Evolutionary conservation across 2,888 invertebrate species (phyloP).

Genomic region (Megaustenia siamemsis): DNA sequence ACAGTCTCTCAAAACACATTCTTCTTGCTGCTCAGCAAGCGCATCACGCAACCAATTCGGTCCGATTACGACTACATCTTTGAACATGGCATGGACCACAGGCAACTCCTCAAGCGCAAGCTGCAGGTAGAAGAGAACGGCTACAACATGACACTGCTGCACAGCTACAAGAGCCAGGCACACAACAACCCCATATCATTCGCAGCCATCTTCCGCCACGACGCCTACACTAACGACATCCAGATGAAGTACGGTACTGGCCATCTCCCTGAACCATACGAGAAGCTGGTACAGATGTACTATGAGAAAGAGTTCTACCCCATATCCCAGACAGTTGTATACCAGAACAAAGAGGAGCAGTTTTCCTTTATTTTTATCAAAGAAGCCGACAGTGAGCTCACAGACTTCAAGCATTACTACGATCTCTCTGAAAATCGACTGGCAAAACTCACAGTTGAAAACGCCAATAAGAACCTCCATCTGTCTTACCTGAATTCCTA

Average conservation of each 20-base stretch:
- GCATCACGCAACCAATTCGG: slow-evolving; percentile 31
- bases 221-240: slow-evolving; percentile 64
- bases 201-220: slow-evolving; percentile 66
- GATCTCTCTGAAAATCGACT: slow-evolving; percentile 65
- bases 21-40: slow-evolving; percentile 68
- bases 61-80: slow-evolving; percentile 62
- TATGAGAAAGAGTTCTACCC: slow-evolving; percentile 71
- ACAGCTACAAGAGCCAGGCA: slow-evolving; percentile 70
- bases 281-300: slow-evolving; percentile 69
- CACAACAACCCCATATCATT: slow-evolving; percentile 65
- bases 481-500: slow-evolving; percentile 72
- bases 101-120: slow-evolving; percentile 65
- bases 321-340: slow-evolving; percentile 70
- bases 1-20: slow-evolving; percentile 62
- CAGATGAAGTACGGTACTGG: slow-evolving; percentile 71
- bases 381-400: slow-evolving; percentile 48
- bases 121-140: slow-evolving; percentile 65
- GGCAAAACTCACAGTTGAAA: slow-evolving; percentile 62
- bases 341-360: slow-evolving; percentile 66
- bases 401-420: slow-evolving; percentile 66
- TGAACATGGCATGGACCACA: slow-evolving; percentile 66
- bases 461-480: slow-evolving; percentile 63
- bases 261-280: slow-evolving; percentile 71
- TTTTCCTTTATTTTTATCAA: slow-evolving; percentile 73
- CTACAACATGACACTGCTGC: slow-evolving; percentile 74